Evolutionary conservation across 2,888 invertebrate genomes (phyloP).

Genomic region (Dynastes maya): DNA sequence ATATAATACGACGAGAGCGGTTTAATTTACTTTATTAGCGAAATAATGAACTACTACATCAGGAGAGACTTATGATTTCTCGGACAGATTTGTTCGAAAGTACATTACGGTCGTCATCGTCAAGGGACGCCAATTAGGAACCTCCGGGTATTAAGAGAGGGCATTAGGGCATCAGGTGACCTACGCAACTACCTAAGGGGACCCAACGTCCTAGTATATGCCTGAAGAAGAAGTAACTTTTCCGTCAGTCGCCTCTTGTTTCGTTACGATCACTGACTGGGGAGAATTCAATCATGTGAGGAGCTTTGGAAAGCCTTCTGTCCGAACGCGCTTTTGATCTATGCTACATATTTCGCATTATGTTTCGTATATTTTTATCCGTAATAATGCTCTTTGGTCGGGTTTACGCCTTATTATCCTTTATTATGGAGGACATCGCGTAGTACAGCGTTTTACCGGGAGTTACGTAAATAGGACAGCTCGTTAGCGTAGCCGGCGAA

Average conservation of each 20-base stretch:
- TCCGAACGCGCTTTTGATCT: slow-evolving; percentile 62
- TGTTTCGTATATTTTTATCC: slow-evolving; percentile 61
- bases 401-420: slow-evolving; percentile 62
- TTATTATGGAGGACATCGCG: slow-evolving; percentile 58
- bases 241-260: background rate
- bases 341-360: slow-evolving; percentile 57
- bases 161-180: slow-evolving; percentile 58
- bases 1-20: slow-evolving; percentile 5
- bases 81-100: slow-evolving; percentile 49
- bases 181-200: slow-evolving; percentile 53
- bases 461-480: slow-evolving; percentile 61
- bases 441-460: slow-evolving; percentile 13
- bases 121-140: slow-evolving; percentile 54
- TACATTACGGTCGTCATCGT: slow-evolving; percentile 49
- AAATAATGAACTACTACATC: slow-evolving; percentile 42
- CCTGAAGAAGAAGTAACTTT: slow-evolving; percentile 36
- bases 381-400: slow-evolving; percentile 56
- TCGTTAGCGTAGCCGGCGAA: slow-evolving; percentile 64
- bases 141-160: slow-evolving; percentile 53
- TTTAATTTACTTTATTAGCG: slow-evolving; percentile 45
- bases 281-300: slow-evolving; percentile 60
- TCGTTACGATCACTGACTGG: slow-evolving; percentile 47
- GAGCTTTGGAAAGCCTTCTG: slow-evolving; percentile 57
- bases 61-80: slow-evolving; percentile 51
- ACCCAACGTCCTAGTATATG: slow-evolving; percentile 12